These are phyloP conservation scores for Elymnias hypermnestra DNA, from an alignment of 1,140 invertebrate species.

Conservation along the genomic window DNA sequence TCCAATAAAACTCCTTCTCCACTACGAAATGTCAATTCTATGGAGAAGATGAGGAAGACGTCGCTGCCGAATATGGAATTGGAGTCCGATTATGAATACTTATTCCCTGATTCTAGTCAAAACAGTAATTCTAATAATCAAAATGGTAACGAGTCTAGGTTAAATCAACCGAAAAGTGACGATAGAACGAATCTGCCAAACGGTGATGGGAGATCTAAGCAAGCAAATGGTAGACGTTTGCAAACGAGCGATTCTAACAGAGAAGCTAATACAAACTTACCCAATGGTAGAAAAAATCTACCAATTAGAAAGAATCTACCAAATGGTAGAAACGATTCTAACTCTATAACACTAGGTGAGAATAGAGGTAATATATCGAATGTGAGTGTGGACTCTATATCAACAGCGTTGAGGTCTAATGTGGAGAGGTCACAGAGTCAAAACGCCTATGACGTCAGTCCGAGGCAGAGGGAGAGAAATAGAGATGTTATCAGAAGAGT, in stretches of 20 bases:
- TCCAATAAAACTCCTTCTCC: constrained; percentile 37
- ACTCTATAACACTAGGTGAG: not conserved
- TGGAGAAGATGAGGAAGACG: constrained; percentile 48
- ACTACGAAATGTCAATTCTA: constrained; percentile 24
- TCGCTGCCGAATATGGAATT: constrained; percentile 57
- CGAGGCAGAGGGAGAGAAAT: constrained; percentile 23
- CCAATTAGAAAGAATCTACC: not conserved
- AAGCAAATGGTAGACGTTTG: not conserved
- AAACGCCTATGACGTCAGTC: constrained; percentile 46
- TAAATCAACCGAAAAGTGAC: not conserved
- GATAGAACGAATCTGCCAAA: not conserved
- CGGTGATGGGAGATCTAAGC: not conserved
- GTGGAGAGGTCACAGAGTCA: constrained; percentile 57
- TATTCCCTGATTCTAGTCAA: constrained; percentile 43
- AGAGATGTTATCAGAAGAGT: constrained; percentile 19
- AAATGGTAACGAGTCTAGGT: constrained; percentile 6
- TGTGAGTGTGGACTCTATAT: constrained; percentile 27
- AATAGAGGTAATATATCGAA: not conserved
- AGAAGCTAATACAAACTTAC: not conserved
- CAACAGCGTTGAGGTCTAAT: constrained; percentile 31
- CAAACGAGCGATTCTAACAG: not conserved
- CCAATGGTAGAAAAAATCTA: not conserved
- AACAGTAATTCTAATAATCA: not conserved
- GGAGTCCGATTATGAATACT: constrained; percentile 51
- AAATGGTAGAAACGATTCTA: not conserved